Conservation (phyloP, 2,113 vertebrate genomes). For the Opisthocomus hoazin region DNA sequence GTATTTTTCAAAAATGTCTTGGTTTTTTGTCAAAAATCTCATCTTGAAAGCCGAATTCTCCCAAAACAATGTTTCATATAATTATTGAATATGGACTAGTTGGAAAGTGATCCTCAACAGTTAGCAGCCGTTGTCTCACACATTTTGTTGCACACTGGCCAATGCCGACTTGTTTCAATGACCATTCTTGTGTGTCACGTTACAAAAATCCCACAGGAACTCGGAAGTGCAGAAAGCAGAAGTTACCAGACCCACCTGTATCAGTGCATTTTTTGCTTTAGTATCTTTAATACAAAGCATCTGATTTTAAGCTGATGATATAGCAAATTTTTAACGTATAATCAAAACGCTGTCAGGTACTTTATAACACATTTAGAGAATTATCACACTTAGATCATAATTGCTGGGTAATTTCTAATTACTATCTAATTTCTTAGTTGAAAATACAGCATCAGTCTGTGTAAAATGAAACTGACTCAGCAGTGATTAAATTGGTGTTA, state of each 20-base stretch:
- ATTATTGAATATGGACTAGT: background rate
- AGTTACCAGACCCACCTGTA: background rate
- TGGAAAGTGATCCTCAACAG: background rate
- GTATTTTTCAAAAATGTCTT: background rate
- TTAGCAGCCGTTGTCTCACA: background rate
- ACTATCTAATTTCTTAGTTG: conserved; percentile 52
- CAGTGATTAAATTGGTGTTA: conserved; percentile 56
- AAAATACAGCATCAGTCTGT: conserved; percentile 39
- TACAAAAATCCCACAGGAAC: background rate
- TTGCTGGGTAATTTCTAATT: conserved; percentile 66
- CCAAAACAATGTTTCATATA: background rate
- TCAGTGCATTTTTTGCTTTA: background rate
- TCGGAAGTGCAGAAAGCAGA: background rate
- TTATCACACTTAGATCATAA: conserved; percentile 36
- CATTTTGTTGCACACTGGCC: background rate
- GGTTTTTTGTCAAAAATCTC: background rate
- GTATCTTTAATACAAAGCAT: background rate
- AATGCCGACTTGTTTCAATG: background rate
- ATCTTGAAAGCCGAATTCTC: background rate
- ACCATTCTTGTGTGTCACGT: background rate
- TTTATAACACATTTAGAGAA: conserved; percentile 43
- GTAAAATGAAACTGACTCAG: conserved; percentile 54
- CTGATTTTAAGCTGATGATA: background rate
- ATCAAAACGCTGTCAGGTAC: conserved; percentile 32
- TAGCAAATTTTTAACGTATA: background rate